Evolutionary conservation across 2,888 invertebrate species (phyloP).

Genomic region (Dione vanillae): DNA sequence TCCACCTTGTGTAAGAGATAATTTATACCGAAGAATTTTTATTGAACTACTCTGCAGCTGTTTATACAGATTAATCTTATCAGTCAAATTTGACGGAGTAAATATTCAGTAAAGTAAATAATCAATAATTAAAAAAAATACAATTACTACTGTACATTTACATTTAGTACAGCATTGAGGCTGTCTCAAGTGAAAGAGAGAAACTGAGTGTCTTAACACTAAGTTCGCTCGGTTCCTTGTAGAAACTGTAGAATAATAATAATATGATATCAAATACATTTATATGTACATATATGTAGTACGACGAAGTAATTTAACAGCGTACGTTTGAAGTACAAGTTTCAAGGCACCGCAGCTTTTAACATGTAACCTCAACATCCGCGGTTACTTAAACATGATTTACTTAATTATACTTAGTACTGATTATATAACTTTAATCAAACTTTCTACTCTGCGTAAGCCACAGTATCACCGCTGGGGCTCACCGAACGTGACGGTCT

Average conservation of each 20-base stretch:
- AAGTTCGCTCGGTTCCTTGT: too few relatives aligned
- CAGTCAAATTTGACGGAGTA: too few relatives aligned
- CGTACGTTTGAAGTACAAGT: constrained; percentile 12
- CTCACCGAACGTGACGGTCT: constrained; percentile 48
- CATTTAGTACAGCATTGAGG: too few relatives aligned
- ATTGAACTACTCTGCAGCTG: background rate
- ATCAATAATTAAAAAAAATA: too few relatives aligned
- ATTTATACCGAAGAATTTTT: background rate
- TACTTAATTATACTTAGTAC: constrained; percentile 63
- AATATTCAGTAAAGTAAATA: too few relatives aligned
- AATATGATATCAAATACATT: constrained; percentile 5
- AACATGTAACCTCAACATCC: constrained; percentile 44
- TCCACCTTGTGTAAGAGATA: constrained; percentile 19
- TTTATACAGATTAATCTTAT: background rate
- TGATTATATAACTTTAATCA: constrained; percentile 62
- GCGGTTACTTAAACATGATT: constrained; percentile 54
- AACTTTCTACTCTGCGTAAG: constrained; percentile 59
- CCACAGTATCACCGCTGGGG: constrained; percentile 50
- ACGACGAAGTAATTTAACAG: constrained; percentile 16
- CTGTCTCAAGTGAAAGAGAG: background rate
- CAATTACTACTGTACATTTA: too few relatives aligned
- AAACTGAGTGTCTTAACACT: background rate
- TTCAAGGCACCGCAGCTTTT: constrained; percentile 20
- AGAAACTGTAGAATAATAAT: background rate
- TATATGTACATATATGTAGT: background rate